Percentiles rank a stretch among this genome's conserved stretches.
Conservation (phyloP, 2,113 vertebrate species). For the Lontra canadensis region DNA sequence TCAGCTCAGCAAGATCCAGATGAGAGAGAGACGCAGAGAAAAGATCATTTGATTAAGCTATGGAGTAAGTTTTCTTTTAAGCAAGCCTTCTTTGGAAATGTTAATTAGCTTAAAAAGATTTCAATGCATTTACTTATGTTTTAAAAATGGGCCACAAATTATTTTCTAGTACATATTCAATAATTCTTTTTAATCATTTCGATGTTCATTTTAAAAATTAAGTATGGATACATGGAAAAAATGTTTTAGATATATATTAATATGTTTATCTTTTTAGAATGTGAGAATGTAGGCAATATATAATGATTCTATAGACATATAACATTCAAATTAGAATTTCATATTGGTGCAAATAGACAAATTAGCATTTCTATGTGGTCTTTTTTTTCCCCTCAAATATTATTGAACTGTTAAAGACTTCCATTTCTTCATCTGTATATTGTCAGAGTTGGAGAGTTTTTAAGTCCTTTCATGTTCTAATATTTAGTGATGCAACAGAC, state of each 20-base stretch:
- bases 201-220: constrained; percentile 13
- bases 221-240: background rate
- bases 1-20: background rate
- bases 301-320: background rate
- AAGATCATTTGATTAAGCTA: background rate
- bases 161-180: background rate
- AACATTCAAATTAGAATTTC: background rate
- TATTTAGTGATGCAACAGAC: background rate
- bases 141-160: constrained; percentile 6
- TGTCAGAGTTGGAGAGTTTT: background rate
- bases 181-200: constrained; percentile 37
- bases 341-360: background rate
- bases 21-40: background rate
- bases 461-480: background rate
- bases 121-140: background rate
- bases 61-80: background rate
- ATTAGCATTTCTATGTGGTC: background rate
- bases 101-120: background rate
- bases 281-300: background rate
- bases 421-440: background rate
- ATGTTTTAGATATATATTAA: background rate
- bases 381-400: background rate
- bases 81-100: background rate
- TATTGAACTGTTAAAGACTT: background rate
- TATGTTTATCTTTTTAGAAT: background rate